Percentiles rank a stretch among this genome's conserved stretches.
phyloP scores from a whole-genome alignment of 1,140 invertebrate genomes.

The Propsilocerus akamusi region DNA sequence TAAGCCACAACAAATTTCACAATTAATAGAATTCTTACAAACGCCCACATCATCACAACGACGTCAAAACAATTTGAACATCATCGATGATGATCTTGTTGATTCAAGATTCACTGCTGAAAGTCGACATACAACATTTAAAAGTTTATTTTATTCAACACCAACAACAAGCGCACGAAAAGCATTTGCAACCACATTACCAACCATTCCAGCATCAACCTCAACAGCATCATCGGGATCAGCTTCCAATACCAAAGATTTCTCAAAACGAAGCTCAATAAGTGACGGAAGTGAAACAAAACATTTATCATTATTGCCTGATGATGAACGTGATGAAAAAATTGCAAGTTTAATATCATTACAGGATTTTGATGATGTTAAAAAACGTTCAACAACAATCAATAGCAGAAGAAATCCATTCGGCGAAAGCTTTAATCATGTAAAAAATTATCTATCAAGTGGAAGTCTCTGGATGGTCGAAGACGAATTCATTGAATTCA shows the following conservation, averaged over 20 bases:
- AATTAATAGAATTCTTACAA: conserved; percentile 43
- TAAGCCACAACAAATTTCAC: conserved; percentile 37
- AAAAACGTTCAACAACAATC: conserved; percentile 16
- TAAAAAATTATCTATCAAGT: conserved; percentile 20
- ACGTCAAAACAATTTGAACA: conserved; percentile 9
- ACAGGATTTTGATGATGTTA: conserved; percentile 23
- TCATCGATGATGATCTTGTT: conserved; percentile 7
- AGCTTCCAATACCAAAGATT: background rate
- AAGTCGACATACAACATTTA: background rate
- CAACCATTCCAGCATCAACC: background rate
- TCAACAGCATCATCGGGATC: background rate
- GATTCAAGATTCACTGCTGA: too few relatives aligned
- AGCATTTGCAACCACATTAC: background rate
- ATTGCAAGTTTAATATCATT: conserved; percentile 28
- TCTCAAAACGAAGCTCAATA: background rate
- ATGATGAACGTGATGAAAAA: conserved; percentile 15
- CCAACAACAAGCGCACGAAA: background rate
- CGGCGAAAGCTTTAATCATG: conserved; percentile 32
- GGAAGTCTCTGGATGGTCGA: conserved; percentile 33
- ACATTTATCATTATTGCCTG: too few relatives aligned
- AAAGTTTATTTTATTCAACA: conserved; percentile 9
- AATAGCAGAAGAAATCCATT: conserved; percentile 24
- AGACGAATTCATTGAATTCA: conserved; percentile 38
- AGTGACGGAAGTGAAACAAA: conserved; percentile 14
- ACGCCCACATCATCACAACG: conserved; percentile 18